phyloP scores from a whole-genome alignment of 92 coral and sea anemone species.

The Zoanthus sociatus region DNA sequence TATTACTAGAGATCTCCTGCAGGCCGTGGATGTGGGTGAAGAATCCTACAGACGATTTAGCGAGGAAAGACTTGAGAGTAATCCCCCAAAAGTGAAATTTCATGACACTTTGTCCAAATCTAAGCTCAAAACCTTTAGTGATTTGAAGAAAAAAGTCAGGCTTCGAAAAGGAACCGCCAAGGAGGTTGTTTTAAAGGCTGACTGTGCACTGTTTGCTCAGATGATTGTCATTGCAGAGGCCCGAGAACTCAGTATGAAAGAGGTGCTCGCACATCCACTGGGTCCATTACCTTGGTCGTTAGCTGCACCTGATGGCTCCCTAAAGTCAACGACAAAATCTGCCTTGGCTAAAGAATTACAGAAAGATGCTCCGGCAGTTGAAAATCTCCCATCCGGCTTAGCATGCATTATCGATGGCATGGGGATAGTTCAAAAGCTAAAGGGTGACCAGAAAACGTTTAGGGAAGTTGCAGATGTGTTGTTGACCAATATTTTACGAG shows the following conservation, averaged over 20 bases:
- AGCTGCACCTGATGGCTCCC: not conserved
- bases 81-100: constrained; percentile 32
- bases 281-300: constrained; percentile 1
- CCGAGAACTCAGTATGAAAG: constrained; percentile 52
- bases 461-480: not conserved
- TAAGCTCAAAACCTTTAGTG: constrained; percentile 57
- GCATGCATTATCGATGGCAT: not conserved
- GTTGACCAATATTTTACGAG: not conserved
- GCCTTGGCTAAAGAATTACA: not conserved
- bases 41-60: constrained; percentile 55
- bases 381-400: not conserved
- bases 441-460: not conserved
- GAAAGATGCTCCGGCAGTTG: not conserved
- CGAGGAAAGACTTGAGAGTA: constrained; percentile 58
- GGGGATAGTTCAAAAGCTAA: not conserved
- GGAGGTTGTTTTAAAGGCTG: constrained; percentile 41
- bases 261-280: not conserved
- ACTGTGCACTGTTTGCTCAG: not conserved
- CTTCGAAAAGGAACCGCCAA: constrained; percentile 24
- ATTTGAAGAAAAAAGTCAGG: constrained; percentile 63
- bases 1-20: constrained; percentile 60
- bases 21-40: constrained; percentile 63
- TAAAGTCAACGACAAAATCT: not conserved
- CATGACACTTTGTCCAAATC: too few relatives aligned
- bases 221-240: constrained; percentile 3